Evolutionary conservation across 2,888 invertebrate species (phyloP), one percentile per base, ranked within the genome.

Genomic region (Eilema griseolum): DNA sequence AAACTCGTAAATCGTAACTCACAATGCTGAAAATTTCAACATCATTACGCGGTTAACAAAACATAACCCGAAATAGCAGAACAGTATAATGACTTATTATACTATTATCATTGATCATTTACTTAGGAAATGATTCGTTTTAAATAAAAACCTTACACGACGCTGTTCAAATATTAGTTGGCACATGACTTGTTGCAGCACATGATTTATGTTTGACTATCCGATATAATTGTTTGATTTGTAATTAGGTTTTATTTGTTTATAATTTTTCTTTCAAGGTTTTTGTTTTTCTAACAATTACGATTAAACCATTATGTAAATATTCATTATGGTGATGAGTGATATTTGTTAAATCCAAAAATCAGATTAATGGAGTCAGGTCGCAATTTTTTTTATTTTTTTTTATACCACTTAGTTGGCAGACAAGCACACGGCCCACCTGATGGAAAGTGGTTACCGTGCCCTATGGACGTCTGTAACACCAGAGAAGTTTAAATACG

Each of bases 141-240:
- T 66, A 71, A 65, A 77, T 74, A 69, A 63, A 59, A 71, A 66
- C 81, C 80, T 66, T 86, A 86, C 84, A 88, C 88, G 88, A 89
- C 88, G 88, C 74, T 84, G 66, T 71, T 61, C 84, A 89, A 91
- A 89, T 89, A 91, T 88, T 89, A 79, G 84, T 72, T 70, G 69
- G 69, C 91, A 90, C 89, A 90, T 91, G 91, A 91, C 89, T 88
- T 72, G 80, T 81, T 77, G 80, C 78, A 79, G 76, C 74, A 78
- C 76, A 63, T 59, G 62, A 56, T 56, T 23, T 24, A 4, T 86
- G 79, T 89, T 89, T 89, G 78, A 31, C 60, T 62, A 75, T 71
- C 67, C 71, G 88, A 89, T 89, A 86, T 82, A 72, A 37, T 20
- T 76, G 77, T 82, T 71, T 82, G 67, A 24, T 41, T 56, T 65